A percentile compares a stretch with the other conserved stretches of the same genome.
These are phyloP conservation scores for Bombus sibiricus DNA, from an alignment of 1,140 invertebrate genomes.

Conservation along the genomic window DNA sequence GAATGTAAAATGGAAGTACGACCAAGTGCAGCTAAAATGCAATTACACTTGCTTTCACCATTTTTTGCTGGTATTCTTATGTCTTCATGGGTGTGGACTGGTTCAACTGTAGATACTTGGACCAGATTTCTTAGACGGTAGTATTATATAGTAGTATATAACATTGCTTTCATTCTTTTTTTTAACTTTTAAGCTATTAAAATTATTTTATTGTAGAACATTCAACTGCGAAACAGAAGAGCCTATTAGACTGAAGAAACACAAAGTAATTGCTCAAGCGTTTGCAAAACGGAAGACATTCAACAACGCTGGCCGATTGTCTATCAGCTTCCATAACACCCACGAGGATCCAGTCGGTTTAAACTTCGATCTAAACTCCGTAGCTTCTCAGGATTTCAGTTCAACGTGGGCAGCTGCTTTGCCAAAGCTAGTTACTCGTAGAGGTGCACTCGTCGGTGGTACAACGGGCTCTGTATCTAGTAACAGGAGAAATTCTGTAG, in stretches of 20 bases:
- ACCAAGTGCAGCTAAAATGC: constrained; percentile 91
- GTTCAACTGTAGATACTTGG: constrained; percentile 92
- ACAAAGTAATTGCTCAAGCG: constrained; percentile 95
- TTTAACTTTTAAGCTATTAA: not conserved
- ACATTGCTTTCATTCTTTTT: not conserved
- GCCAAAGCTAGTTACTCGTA: constrained; percentile 91
- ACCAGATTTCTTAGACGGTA: constrained; percentile 91
- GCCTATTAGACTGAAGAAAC: constrained; percentile 90
- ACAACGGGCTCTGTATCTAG: constrained; percentile 85
- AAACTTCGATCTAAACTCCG: constrained; percentile 92
- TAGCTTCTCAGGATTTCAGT: constrained; percentile 88
- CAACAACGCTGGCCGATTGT: constrained; percentile 91
- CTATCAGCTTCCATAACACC: constrained; percentile 92
- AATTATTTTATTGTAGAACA: constrained; percentile 63
- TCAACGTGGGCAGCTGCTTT: constrained; percentile 95
- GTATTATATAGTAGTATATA: constrained; percentile 32
- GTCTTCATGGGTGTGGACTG: constrained; percentile 96
- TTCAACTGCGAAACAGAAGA: constrained; percentile 87
- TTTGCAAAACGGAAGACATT: constrained; percentile 94
- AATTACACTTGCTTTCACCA: constrained; percentile 91
- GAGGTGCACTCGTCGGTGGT: constrained; percentile 88
- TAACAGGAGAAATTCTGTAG: constrained; percentile 85
- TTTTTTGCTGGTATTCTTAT: constrained; percentile 94
- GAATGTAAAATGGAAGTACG: constrained; percentile 86
- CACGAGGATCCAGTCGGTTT: constrained; percentile 95